Conservation (phyloP, 2,797 vertebrate species). For the Acanthurus leucopareius region DNA sequence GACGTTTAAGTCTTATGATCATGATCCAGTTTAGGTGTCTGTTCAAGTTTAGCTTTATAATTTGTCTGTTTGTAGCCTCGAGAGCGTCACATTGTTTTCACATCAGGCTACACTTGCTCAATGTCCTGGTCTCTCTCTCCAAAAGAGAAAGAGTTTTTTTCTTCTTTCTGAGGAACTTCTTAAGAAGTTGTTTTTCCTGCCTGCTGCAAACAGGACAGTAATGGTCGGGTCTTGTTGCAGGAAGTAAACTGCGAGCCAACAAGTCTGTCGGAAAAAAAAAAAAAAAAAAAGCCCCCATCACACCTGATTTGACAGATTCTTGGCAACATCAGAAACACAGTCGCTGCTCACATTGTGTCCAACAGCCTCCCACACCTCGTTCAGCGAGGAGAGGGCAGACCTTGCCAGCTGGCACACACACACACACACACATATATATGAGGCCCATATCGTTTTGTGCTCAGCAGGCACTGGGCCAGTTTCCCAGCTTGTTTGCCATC, state of each 20-base stretch:
- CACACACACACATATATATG: constrained; percentile 10
- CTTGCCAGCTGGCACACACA: constrained; percentile 55
- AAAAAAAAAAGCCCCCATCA: constrained; percentile 18
- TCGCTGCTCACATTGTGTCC: constrained; percentile 43
- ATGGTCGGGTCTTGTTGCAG: not conserved
- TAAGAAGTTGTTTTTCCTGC: not conserved
- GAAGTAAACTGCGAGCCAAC: constrained; percentile 7
- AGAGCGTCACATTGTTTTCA: not conserved
- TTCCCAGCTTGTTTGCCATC: constrained; percentile 50
- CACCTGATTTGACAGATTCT: constrained; percentile 51
- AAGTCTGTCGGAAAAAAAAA: not conserved
- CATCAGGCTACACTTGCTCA: not conserved
- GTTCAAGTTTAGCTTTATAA: not conserved
- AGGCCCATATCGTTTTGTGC: constrained; percentile 50
- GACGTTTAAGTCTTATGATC: not conserved
- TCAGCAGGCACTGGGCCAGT: constrained; percentile 32
- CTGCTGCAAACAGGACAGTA: not conserved
- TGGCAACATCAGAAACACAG: constrained; percentile 41
- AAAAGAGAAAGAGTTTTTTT: no score
- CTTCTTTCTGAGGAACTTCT: not conserved
- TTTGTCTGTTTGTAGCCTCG: not conserved
- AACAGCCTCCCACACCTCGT: constrained; percentile 43
- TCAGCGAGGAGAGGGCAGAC: not conserved
- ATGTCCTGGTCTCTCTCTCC: not conserved
- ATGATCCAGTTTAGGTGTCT: not conserved